Evolutionary conservation across 2,113 vertebrate species (phyloP), one percentile per base, ranked within the genome.

Genomic region (Mustela nigripes): DNA sequence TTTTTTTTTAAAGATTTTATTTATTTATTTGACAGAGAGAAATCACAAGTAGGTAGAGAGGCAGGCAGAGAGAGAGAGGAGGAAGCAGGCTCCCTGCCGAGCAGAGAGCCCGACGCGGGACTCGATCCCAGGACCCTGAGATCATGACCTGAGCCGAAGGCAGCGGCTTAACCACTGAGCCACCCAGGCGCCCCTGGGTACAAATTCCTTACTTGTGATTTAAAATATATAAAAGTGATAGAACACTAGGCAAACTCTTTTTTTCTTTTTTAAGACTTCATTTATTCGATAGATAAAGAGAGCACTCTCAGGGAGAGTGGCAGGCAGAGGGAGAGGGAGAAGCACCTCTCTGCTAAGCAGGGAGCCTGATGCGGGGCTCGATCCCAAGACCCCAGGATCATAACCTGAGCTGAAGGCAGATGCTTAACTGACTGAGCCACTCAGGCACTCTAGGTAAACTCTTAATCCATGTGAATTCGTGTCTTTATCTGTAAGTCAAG

Each of bases 401-500:
- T 22, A 21, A 71, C 69, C n/a, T 71, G 69, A 42, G 36, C n/a
- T 4, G n/a, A 71, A 71, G 19, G n/a, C 11, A 36, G 36, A 12
- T 11, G 0, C 71, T 73, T 12, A 39, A 73, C 71, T 2, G 4
- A 39, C 71, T 24, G 36, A 5, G 2, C 21, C 36, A 11, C 11
- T 11, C 5, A 42, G 36, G 36, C 10, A 2, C 71, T 36, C 63
- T 14, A 12, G 36, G 11, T 36, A 76, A 28, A 45, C 67, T 36
- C 39, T 58, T 50, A 83, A 83, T 4, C 36, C n/a, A 74, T 79
- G 73, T 76, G 67, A 97, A 36, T 63, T 82, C 94, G 48, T 90
- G 42, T 97, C 65, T 93, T 83, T 86, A 76, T 92, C 79, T 91
- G 10, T 95, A 76, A 78, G 89, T 63, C 83, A 95, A 82, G 18